These are phyloP conservation scores for Archips crataeganus DNA, from an alignment of 2,888 invertebrate species.

Conservation along the genomic window DNA sequence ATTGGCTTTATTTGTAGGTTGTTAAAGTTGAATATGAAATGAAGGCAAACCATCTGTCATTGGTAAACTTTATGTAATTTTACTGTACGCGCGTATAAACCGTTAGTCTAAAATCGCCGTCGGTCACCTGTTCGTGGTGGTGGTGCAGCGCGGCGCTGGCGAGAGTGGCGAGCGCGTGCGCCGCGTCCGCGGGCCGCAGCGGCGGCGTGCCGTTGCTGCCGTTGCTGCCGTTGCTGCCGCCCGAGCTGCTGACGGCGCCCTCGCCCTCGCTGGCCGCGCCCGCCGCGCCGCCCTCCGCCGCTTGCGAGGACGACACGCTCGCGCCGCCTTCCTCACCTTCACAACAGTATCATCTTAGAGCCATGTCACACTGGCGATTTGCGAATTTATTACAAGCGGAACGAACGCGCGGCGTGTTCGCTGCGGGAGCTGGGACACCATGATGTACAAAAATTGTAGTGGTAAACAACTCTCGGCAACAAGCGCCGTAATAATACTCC, in stretches of 20 bases:
- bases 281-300: conserved; percentile 40
- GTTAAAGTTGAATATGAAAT: too few species aligned
- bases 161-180: conserved; percentile 90
- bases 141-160: conserved; percentile 89
- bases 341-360: neutral
- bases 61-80: too few species aligned
- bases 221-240: conserved; percentile 59
- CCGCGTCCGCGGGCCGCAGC: conserved; percentile 82
- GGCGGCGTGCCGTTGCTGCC: conserved; percentile 70
- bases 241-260: conserved; percentile 67
- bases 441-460: too few species aligned
- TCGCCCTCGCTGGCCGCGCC: conserved; percentile 53
- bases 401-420: too few species aligned
- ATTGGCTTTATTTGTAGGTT: too few species aligned
- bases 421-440: too few species aligned
- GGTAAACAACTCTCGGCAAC: too few species aligned
- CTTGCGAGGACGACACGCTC: conserved; percentile 70
- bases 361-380: too few species aligned
- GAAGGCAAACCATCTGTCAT: too few species aligned
- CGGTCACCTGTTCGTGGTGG: conserved; percentile 69
- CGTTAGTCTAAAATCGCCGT: too few species aligned
- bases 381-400: conserved; percentile 10
- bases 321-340: conserved; percentile 68
- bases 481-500: too few species aligned
- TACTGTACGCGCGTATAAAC: too few species aligned